phyloP scores from a whole-genome alignment of 2,888 invertebrate species.

The Ypsolopha scabrella region DNA sequence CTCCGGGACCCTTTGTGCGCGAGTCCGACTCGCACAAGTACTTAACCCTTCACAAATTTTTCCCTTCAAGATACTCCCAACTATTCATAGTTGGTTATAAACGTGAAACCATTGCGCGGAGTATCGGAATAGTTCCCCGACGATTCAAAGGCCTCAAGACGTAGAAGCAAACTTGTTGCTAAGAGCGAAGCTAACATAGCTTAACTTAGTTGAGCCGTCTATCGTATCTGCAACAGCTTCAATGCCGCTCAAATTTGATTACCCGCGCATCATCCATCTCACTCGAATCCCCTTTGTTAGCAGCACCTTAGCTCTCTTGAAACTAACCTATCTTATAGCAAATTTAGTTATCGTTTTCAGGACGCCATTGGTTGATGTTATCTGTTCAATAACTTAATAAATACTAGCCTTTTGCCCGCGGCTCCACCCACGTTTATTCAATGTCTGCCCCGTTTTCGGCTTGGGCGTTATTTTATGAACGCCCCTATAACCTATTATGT shows the following conservation, averaged over 20 bases:
- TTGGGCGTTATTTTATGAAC: no score
- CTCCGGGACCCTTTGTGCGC: no score
- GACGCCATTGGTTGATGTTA: no score
- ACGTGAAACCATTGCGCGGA: neutral
- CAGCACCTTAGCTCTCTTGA: constrained; percentile 20
- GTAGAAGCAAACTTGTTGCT: constrained; percentile 61
- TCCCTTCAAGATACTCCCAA: neutral
- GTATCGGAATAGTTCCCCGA: constrained; percentile 1
- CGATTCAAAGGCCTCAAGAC: constrained; percentile 62
- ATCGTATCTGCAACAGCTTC: constrained; percentile 44
- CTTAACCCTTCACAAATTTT: neutral
- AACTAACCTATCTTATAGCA: constrained; percentile 2
- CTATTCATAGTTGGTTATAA: neutral
- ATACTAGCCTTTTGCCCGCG: no score
- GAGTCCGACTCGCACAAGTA: neutral
- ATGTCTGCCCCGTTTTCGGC: no score
- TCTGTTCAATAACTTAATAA: no score
- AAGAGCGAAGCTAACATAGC: constrained; percentile 57
- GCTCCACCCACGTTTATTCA: no score
- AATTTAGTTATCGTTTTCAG: neutral
- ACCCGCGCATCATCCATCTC: constrained; percentile 60
- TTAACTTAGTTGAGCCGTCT: constrained; percentile 63
- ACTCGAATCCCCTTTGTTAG: constrained; percentile 50
- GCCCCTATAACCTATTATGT: no score
- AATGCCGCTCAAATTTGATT: constrained; percentile 60